Evolutionary conservation across 2,888 invertebrate genomes (phyloP).

Genomic region (Eucera pruinosa): DNA sequence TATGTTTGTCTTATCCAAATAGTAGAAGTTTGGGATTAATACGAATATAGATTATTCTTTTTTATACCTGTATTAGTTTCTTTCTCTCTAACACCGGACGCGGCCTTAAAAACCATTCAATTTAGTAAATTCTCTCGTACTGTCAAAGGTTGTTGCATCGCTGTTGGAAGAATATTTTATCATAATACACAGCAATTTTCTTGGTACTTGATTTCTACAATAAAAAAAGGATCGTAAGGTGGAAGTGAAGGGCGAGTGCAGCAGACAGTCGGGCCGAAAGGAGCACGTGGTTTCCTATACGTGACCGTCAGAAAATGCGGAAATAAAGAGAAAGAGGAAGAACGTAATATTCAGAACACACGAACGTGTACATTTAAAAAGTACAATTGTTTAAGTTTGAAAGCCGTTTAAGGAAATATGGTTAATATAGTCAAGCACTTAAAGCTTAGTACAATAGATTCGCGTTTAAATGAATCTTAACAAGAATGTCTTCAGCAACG

Average conservation of each 20-base stretch:
- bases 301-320: slow-evolving; percentile 14
- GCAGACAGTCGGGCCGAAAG: slow-evolving; percentile 22
- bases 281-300: slow-evolving; percentile 17
- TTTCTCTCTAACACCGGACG: too few species aligned
- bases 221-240: not conserved
- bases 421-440: not conserved
- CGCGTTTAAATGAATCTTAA: not conserved
- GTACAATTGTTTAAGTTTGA: slow-evolving; percentile 1
- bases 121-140: too few species aligned
- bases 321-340: not conserved
- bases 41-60: not conserved
- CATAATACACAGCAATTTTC: not conserved
- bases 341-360: not conserved
- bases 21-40: not conserved
- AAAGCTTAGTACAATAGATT: slow-evolving; percentile 22
- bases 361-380: slow-evolving; percentile 16
- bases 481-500: not conserved
- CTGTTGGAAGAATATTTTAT: slow-evolving; percentile 3
- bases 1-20: not conserved
- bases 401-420: slow-evolving; percentile 10
- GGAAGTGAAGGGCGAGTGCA: slow-evolving; percentile 12
- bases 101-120: too few species aligned
- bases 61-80: not conserved
- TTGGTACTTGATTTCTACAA: not conserved
- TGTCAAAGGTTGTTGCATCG: too few species aligned